phyloP scores from a whole-genome alignment of 2,113 vertebrate genomes.

The Sorex araneus region DNA sequence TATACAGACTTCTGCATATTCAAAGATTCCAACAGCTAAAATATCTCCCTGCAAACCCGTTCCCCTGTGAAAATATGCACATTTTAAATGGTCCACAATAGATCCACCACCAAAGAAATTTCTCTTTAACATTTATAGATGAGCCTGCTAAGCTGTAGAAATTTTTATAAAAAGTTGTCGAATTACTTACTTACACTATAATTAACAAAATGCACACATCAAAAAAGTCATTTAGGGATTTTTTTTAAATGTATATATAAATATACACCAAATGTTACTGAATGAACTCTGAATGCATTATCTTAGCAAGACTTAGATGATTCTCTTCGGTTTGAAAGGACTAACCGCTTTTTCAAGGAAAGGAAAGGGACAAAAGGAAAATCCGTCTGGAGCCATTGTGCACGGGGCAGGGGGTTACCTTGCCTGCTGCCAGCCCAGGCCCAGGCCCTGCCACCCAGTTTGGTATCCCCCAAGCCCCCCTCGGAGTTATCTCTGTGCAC shows the following conservation, averaged over 20 bases:
- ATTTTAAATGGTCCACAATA: conserved; percentile 53
- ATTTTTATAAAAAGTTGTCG: conserved; percentile 29
- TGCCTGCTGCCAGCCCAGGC: too few species aligned
- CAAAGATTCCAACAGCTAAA: conserved; percentile 42
- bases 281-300: conserved; percentile 38
- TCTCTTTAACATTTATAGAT: conserved; percentile 58
- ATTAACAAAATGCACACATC: conserved; percentile 25
- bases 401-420: too few species aligned
- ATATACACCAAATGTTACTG: not conserved
- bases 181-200: conserved; percentile 40
- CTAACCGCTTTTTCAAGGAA: too few species aligned
- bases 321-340: conserved; percentile 20
- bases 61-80: conserved; percentile 44
- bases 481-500: too few species aligned
- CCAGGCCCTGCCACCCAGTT: too few species aligned
- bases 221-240: not conserved
- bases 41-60: conserved; percentile 49
- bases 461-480: too few species aligned
- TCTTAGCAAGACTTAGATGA: conserved; percentile 30
- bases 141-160: conserved; percentile 43
- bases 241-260: not conserved
- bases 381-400: too few species aligned
- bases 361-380: too few species aligned
- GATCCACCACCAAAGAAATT: conserved; percentile 49
- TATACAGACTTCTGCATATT: conserved; percentile 41